These are phyloP conservation scores for Paracanthobrama guichenoti DNA, from an alignment of 2,113 vertebrate genomes.

Conservation along the genomic window DNA sequence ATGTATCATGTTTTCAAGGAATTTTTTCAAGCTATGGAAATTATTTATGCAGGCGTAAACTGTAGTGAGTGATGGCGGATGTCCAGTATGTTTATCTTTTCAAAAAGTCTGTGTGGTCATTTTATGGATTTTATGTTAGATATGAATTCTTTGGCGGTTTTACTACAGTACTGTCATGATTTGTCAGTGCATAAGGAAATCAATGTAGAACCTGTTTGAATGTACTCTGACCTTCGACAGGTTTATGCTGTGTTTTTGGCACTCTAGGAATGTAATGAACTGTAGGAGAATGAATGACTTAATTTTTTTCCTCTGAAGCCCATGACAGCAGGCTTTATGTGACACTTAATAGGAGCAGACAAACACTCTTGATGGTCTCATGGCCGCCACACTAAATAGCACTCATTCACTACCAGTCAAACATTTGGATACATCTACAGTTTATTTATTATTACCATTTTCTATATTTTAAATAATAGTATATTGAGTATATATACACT, in stretches of 20 bases:
- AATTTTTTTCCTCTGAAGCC: constrained; percentile 19
- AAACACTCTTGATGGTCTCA: constrained; percentile 1
- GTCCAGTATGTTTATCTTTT: constrained; percentile 6
- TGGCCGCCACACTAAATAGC: background rate
- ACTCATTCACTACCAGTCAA: constrained; percentile 11
- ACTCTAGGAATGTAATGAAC: background rate
- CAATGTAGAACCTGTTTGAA: constrained; percentile 30
- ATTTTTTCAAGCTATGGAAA: background rate
- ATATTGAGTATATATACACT: background rate
- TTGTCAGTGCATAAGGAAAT: background rate
- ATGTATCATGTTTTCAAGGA: background rate
- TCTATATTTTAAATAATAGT: background rate
- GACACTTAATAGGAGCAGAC: constrained; percentile 15
- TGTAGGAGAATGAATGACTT: background rate
- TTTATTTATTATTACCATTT: background rate
- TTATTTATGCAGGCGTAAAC: background rate
- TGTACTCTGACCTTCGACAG: constrained; percentile 25
- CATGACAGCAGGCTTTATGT: constrained; percentile 54
- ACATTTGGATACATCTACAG: background rate
- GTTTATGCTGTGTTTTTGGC: constrained; percentile 9
- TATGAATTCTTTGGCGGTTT: background rate
- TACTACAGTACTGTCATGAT: background rate
- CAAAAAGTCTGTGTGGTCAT: background rate
- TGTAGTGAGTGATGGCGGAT: background rate
- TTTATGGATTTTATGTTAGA: constrained; percentile 13